Base-by-base conservation (phyloP, 2,888 invertebrate genomes). In the Agrotis segetum region DNA sequence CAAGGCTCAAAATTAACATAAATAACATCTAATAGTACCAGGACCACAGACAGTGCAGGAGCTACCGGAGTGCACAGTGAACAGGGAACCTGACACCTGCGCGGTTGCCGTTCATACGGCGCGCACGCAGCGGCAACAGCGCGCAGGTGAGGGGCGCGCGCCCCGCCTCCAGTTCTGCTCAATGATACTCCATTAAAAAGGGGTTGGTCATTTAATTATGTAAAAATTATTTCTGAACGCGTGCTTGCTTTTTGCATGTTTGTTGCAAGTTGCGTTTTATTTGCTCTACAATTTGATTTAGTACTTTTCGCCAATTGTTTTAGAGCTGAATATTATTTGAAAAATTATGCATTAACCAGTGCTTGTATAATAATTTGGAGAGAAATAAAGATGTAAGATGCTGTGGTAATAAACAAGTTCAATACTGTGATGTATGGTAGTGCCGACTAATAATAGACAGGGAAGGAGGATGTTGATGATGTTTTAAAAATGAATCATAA, bases 91-190 rank as follows among this genome's bases (percentile, higher is more conserved):
- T 53, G 77, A 83, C 77, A 79, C 77, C 62, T 67, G 71, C 67
- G 88, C 85, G 81, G 90, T 90, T 90, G 90, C 90, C 89, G 73
- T 73, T 83, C 71, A 49, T 70, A 67, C 78, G 34, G 76, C 79
- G 77, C 75, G 87, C 86, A 82, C 79, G 78, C 74, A 84, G 72
- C 64, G 87, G 83, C 87, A 87, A 84, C 87, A 50, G 16, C 76
- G 69, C 68, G 71, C 83, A 84, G 81, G 77, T 84, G 81, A 77
- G 78, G 85, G 86, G 85, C 81, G 79, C 74, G 74, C 80, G 82
- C 79, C 85, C 85, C 71, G 69, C 1, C 59, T 9, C 34, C 49
- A 53, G 62, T 53, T 60, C 24, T n/a, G 2, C 47, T 55, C 64
- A 29, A 55, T 34, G 61, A 61, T 56, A 53, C 71, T 69, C 52